Conservation (phyloP, 2,888 invertebrate species). For the Eledone cirrhosa region DNA sequence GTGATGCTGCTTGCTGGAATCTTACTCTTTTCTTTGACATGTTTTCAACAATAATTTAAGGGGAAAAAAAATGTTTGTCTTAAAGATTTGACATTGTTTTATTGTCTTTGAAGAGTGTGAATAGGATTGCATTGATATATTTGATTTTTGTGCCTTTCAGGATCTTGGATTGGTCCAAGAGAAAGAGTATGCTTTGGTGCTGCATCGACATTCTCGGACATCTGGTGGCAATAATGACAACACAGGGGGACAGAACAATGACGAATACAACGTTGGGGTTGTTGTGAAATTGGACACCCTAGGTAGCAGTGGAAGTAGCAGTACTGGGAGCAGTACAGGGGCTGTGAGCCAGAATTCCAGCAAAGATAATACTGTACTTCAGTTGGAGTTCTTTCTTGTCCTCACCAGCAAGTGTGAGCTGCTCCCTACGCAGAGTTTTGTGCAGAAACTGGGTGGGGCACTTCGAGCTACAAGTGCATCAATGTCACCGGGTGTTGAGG, state of each 20-base stretch:
- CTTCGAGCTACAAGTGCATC: background rate
- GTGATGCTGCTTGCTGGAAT: too few relatives aligned
- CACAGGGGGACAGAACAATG: conserved; percentile 71
- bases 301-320: conserved; percentile 26
- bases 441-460: conserved; percentile 73
- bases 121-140: background rate
- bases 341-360: conserved; percentile 34
- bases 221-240: conserved; percentile 72
- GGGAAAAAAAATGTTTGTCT: too few relatives aligned
- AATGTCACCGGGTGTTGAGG: background rate
- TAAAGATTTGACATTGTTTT: too few relatives aligned
- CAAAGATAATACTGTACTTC: conserved; percentile 63
- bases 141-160: conserved; percentile 33
- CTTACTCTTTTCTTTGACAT: too few relatives aligned
- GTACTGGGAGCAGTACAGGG: conserved; percentile 28
- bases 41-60: too few relatives aligned
- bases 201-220: conserved; percentile 72
- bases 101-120: background rate
- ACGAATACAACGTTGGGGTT: conserved; percentile 76
- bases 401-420: conserved; percentile 69
- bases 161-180: conserved; percentile 55
- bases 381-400: conserved; percentile 73
- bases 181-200: conserved; percentile 75
- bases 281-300: conserved; percentile 72
- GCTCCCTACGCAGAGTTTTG: conserved; percentile 66